phyloP scores from a whole-genome alignment of 2,888 invertebrate species.

The Cacoxenus indagator region DNA sequence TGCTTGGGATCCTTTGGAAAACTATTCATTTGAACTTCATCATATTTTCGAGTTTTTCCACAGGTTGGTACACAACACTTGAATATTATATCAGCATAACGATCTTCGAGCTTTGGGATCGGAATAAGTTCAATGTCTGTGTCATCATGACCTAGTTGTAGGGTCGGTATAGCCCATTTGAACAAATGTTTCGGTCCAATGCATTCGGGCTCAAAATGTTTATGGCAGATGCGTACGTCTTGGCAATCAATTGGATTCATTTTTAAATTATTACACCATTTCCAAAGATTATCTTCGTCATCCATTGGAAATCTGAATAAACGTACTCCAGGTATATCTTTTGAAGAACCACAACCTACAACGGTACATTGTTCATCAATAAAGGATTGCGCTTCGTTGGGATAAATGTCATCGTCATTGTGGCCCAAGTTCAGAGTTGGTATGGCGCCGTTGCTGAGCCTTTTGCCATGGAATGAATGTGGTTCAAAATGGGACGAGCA shows the following conservation, averaged over 20 bases:
- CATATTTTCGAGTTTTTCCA: constrained; percentile 63
- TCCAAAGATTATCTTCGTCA: constrained; percentile 63
- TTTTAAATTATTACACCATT: constrained; percentile 66
- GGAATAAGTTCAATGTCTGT: constrained; percentile 51
- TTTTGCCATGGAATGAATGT: constrained; percentile 62
- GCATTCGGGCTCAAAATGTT: constrained; percentile 61
- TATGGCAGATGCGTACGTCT: constrained; percentile 63
- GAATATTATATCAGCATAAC: constrained; percentile 54
- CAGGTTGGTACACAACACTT: constrained; percentile 63
- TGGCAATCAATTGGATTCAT: constrained; percentile 61
- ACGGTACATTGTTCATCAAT: constrained; percentile 58
- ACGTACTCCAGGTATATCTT: constrained; percentile 57
- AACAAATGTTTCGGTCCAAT: constrained; percentile 59
- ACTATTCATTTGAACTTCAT: constrained; percentile 66
- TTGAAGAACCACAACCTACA: constrained; percentile 52
- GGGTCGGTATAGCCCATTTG: constrained; percentile 63
- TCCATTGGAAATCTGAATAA: constrained; percentile 62
- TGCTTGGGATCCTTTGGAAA: constrained; percentile 56
- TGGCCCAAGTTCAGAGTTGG: constrained; percentile 61
- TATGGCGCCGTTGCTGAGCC: constrained; percentile 61
- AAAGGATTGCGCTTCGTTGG: constrained; percentile 61
- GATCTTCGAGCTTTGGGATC: constrained; percentile 59
- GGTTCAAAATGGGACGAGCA: constrained; percentile 64
- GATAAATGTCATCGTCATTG: constrained; percentile 55
- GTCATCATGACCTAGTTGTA: constrained; percentile 58